Evolutionary conservation across 1,140 invertebrate genomes (phyloP), one percentile per base, ranked within the genome.

Genomic region (Eulimnadia texana): DNA sequence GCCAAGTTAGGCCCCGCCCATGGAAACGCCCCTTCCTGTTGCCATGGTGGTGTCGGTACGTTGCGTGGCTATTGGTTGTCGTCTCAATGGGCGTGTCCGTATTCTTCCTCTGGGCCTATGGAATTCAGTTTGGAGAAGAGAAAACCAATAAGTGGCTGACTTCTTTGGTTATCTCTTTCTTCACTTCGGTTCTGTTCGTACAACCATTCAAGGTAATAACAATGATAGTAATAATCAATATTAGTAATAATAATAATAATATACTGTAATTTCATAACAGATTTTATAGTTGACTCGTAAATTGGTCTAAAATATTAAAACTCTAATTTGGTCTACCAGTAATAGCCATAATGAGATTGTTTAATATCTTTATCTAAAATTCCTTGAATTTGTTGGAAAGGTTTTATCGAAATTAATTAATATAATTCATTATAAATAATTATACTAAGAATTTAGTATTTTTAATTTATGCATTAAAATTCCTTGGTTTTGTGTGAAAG

Each of bases 111-210:
- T 78, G 75, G 65, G 74, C 76, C 33, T 78, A 78, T 64, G 79
- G 77, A 20, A 75, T 80, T 53, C 70, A 68, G 63, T 81, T 81
- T 69, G 74, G 77, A 29, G 77, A 80, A 60, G 71, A 76, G 20
- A 79, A 78, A 62, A 76, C 75, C 50, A 72, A 73, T 52, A 76
- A 80, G 67, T 81, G 79, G 79, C 73, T 81, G 3, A 76, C 76
- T 0, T 77, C 78, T 2, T 72, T 80, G 62, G 58, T 80, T 51
- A 69, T 79, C 2, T 79, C 78, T 2, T 79, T 80, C 70, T 74
- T 80, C 63, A 72, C 73, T 53, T 79, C 77, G 0, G 68, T 80
- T 11, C 72, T 81, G 57, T 64, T 81, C 24, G 79, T 78, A 24
- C 78, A 81, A 65, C 79, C 79, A 3, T 72, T 80, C 24, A 79